Evolutionary conservation across 2,797 vertebrate species (phyloP), one percentile per base, ranked within the genome.

Genomic region (Pangasius larnaudii): DNA sequence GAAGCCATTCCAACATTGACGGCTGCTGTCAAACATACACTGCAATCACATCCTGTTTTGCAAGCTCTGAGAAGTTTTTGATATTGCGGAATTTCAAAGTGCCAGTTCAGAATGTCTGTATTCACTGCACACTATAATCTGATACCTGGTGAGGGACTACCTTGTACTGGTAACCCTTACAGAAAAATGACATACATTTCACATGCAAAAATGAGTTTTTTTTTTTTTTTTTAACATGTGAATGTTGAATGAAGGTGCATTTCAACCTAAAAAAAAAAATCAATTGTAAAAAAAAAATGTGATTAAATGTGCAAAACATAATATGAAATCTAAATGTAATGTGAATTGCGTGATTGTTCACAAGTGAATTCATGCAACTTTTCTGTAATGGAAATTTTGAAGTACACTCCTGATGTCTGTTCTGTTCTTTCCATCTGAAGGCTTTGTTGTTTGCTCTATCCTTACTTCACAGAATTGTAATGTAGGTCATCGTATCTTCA

Each of bases 31-130:
- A 58, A 51, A 24, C 10, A 10, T 36, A 56, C 77, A 79, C 8
- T 56, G 78, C 9, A 59, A 36, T 14, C 39, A 36, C 78, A 80
- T 59, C 51, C 78, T 80, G 19, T 80, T 78, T 59, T 80, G 78
- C 22, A 80, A 36, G 11, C 0, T 36, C 19, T 24, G 4, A 30
- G 10, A 59, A 59, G 19, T 22, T 59, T 39, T 13, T 59, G 18
- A 58, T 6, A 58, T 80, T 36, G 6, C 53, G 36, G 11, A 58
- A 79, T 53, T 58, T 79, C 2, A 10, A 6, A 33, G 18, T 19
- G 46, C 39, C 74, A 53, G 24, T 30, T 53, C 7, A 53, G 75
- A 56, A 56, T 19, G 16, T 22, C 51, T 33, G 3, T 16, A 56
- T 10, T 33, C 3, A 56, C 16, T 33, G n/a, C 0, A 11, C 1